Conservation (phyloP, 23 tunicate genomes). For the Pegea sp. region DNA sequence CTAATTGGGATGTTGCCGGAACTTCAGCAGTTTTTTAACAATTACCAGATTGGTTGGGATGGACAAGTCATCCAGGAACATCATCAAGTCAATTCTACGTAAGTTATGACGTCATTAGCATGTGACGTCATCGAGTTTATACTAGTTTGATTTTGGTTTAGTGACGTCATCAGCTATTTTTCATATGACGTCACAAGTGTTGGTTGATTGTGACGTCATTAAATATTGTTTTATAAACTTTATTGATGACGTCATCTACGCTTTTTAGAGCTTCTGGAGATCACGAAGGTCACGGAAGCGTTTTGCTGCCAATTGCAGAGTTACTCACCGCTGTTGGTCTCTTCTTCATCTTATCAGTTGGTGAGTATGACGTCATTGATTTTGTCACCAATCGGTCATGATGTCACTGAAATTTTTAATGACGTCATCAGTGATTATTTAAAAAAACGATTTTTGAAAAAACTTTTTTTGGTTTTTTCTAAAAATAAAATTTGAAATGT, state of each 20-base stretch:
- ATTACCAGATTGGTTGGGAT: neutral
- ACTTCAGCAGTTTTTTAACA: neutral
- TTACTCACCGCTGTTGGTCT: conserved; percentile 43
- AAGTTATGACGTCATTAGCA: neutral
- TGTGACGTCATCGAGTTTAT: neutral
- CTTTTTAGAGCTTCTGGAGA: too few species aligned
- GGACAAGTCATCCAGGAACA: neutral
- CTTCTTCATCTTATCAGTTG: conserved; percentile 63
- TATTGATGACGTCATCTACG: too few species aligned
- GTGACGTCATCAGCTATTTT: too few species aligned
- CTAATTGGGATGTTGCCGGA: neutral
- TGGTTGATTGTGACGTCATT: too few species aligned
- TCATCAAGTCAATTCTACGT: neutral
- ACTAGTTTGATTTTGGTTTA: too few species aligned
- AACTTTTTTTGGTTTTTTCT: too few species aligned
- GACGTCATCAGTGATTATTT: too few species aligned
- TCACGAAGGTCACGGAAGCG: conserved; percentile 8
- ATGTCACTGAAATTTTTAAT: neutral
- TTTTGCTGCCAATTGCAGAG: conserved; percentile 65
- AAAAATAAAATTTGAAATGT: too few species aligned
- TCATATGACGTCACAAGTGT: too few species aligned
- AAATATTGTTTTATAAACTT: too few species aligned
- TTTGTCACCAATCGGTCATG: too few species aligned
- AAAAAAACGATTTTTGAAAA: too few species aligned
- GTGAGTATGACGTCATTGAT: conserved; percentile 27